A percentile compares a stretch with the other conserved stretches of the same genome.
phyloP scores from a whole-genome alignment of 2,888 invertebrate genomes.

The Melanchra persicariae region DNA sequence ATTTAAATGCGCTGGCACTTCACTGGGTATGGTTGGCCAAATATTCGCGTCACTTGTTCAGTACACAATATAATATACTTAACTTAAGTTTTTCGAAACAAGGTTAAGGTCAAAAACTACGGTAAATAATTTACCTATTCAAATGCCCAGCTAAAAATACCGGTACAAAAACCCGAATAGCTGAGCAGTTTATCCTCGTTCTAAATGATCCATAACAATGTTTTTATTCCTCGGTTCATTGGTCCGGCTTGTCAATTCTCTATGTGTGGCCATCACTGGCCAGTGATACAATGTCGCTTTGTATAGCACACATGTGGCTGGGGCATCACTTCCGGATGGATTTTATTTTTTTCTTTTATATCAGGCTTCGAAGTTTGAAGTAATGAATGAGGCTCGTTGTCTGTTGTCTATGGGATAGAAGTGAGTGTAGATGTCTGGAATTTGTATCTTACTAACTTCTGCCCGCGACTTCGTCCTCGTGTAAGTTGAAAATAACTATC shows the following conservation, averaged over 20 bases:
- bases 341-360: slow-evolving; percentile 33
- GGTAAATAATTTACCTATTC: slow-evolving; percentile 7
- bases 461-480: no score
- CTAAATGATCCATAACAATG: slow-evolving; percentile 57
- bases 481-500: no score
- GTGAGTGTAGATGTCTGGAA: neutral
- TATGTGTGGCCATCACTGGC: slow-evolving; percentile 40
- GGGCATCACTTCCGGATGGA: slow-evolving; percentile 52
- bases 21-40: no score
- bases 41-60: no score
- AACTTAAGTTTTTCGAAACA: no score
- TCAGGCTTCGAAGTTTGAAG: slow-evolving; percentile 10
- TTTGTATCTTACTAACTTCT: neutral
- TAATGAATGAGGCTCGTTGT: slow-evolving; percentile 38
- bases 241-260: slow-evolving; percentile 41
- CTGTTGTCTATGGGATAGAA: neutral
- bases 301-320: slow-evolving; percentile 55
- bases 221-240: slow-evolving; percentile 62
- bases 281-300: slow-evolving; percentile 57
- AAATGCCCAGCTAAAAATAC: slow-evolving; percentile 19
- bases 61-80: no score
- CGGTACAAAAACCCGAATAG: slow-evolving; percentile 27
- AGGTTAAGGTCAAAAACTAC: no score
- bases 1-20: no score
- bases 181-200: slow-evolving; percentile 33